A percentile compares a stretch with the other conserved stretches of the same genome.
These are phyloP conservation scores for Dryomyza anilis DNA, from an alignment of 2,888 invertebrate species.

Conservation along the genomic window DNA sequence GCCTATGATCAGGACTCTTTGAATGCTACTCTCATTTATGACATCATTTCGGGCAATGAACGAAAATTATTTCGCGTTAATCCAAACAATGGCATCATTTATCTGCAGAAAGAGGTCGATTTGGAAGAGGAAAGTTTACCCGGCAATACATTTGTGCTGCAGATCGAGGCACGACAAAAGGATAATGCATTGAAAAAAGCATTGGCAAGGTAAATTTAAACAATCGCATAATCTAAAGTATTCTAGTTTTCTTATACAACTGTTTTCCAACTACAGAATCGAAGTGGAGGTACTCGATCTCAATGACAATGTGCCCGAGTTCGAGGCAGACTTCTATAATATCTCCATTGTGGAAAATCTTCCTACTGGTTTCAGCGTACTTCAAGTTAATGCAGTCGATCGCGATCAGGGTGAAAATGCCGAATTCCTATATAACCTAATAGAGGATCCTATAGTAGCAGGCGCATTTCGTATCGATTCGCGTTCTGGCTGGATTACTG, in stretches of 20 bases:
- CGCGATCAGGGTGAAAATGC: constrained; percentile 85
- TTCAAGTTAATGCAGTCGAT: constrained; percentile 74
- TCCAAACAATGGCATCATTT: constrained; percentile 75
- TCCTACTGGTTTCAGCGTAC: constrained; percentile 72
- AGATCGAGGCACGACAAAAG: constrained; percentile 78
- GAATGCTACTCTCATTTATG: constrained; percentile 75
- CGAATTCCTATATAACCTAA: constrained; percentile 78
- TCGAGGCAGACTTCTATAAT: constrained; percentile 88
- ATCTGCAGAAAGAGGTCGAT: constrained; percentile 80
- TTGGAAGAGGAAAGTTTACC: constrained; percentile 76
- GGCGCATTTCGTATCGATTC: constrained; percentile 83
- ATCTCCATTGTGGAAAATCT: constrained; percentile 91
- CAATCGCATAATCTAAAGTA: no score
- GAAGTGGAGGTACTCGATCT: constrained; percentile 53
- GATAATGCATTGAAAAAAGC: constrained; percentile 80
- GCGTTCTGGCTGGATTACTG: constrained; percentile 84
- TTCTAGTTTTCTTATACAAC: neutral
- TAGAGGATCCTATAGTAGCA: constrained; percentile 66
- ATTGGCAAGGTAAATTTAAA: constrained; percentile 65
- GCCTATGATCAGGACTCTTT: constrained; percentile 85
- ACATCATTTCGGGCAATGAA: constrained; percentile 81
- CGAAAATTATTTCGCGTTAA: constrained; percentile 77
- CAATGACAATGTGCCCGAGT: constrained; percentile 86
- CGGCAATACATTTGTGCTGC: constrained; percentile 75
- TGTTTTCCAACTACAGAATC: constrained; percentile 39